phyloP scores from a whole-genome alignment of 2,113 vertebrate species.

The Channa maculata region DNA sequence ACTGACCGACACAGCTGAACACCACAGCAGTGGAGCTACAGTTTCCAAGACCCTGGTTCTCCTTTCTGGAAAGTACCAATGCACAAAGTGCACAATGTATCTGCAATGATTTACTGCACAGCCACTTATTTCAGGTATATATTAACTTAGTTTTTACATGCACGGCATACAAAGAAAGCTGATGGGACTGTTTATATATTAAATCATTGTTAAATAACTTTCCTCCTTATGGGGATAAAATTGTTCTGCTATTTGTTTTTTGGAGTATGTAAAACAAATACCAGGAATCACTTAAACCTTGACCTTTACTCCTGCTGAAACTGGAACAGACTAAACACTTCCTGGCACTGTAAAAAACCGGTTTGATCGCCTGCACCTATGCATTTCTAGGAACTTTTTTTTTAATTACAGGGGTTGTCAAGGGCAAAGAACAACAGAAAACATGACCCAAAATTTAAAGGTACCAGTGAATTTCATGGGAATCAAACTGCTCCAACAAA shows the following conservation, averaged over 20 bases:
- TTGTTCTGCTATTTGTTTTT: not conserved
- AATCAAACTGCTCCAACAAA: not conserved
- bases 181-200: not conserved
- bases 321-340: constrained; percentile 19
- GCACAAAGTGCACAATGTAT: constrained; percentile 2
- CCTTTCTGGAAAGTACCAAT: not conserved
- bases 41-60: constrained; percentile 24
- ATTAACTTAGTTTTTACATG: constrained; percentile 9
- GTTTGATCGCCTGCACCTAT: constrained; percentile 34
- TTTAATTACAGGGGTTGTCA: not conserved
- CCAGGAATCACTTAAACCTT: constrained; percentile 10
- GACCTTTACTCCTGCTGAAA: constrained; percentile 9
- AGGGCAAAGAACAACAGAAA: constrained; percentile 11
- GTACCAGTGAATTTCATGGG: not conserved
- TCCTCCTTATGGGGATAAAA: not conserved
- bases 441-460: not conserved
- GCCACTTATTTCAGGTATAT: constrained; percentile 6
- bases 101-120: constrained; percentile 20
- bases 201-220: not conserved
- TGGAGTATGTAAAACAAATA: not conserved
- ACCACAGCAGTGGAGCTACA: not conserved
- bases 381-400: constrained; percentile 32
- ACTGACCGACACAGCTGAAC: not conserved
- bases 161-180: not conserved
- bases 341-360: constrained; percentile 40